Evolutionary conservation across 2,888 invertebrate genomes (phyloP).

Genomic region (Rhingia campestris): DNA sequence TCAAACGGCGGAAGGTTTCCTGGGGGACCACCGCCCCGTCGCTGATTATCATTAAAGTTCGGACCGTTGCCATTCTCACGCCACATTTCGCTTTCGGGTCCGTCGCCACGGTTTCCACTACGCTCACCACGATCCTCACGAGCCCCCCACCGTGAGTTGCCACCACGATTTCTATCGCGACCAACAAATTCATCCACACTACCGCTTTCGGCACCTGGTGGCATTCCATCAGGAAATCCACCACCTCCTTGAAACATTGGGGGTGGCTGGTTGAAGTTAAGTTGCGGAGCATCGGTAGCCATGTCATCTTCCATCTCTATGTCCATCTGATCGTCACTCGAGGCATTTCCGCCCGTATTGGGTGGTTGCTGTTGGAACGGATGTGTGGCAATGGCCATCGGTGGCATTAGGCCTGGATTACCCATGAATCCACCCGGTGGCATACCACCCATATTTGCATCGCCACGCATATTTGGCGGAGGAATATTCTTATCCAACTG

Average conservation of each 20-base stretch:
- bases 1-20: constrained; percentile 78
- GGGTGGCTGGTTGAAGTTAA: constrained; percentile 83
- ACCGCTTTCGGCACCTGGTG: constrained; percentile 75
- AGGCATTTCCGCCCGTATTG: constrained; percentile 77
- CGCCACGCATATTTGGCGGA: constrained; percentile 65
- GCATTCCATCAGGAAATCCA: constrained; percentile 54
- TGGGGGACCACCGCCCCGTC: constrained; percentile 75
- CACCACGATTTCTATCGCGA: constrained; percentile 78
- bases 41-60: constrained; percentile 75
- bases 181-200: constrained; percentile 66
- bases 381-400: constrained; percentile 75
- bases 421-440: constrained; percentile 48
- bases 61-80: constrained; percentile 76
- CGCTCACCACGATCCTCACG: constrained; percentile 81
- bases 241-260: constrained; percentile 78
- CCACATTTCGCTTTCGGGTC: constrained; percentile 76
- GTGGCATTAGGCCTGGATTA: constrained; percentile 75
- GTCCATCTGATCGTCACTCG: constrained; percentile 90
- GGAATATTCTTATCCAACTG: constrained; percentile 77
- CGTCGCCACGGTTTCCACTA: constrained; percentile 76
- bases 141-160: constrained; percentile 80
- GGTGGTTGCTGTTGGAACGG: constrained; percentile 80
- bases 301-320: constrained; percentile 88
- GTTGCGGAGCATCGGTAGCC: constrained; percentile 74
- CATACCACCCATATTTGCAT: constrained; percentile 76